Conservation (phyloP, 2,797 vertebrate genomes). For the Gobionotothen gibberifrons region DNA sequence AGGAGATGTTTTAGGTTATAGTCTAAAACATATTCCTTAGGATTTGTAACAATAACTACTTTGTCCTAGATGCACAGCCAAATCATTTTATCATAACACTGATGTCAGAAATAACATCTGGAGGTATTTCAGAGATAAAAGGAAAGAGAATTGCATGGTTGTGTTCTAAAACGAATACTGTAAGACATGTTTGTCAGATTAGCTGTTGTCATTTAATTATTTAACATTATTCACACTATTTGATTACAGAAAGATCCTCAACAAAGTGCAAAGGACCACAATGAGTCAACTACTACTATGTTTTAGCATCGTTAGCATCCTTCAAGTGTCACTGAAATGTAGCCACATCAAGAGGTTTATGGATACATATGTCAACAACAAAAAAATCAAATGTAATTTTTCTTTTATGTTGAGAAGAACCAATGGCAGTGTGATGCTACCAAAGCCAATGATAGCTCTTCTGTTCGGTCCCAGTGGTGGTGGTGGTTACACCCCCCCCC, state of each 20-base stretch:
- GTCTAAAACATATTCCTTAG: background rate
- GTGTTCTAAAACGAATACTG: background rate
- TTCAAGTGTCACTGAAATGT: background rate
- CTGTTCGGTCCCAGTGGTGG: conserved; percentile 12
- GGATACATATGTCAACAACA: conserved; percentile 1
- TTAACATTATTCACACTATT: background rate
- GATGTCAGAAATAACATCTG: background rate
- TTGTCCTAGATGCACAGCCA: background rate
- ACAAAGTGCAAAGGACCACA: background rate
- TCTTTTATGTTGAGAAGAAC: conserved; percentile 28
- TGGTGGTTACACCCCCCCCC: conserved; percentile 3
- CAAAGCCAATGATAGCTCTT: conserved; percentile 17
- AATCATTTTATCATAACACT: background rate
- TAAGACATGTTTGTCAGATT: background rate
- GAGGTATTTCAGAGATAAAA: background rate
- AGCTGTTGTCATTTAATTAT: background rate
- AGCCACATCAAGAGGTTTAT: too few relatives aligned
- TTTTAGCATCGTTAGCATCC: background rate
- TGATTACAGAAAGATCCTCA: background rate
- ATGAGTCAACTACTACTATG: background rate
- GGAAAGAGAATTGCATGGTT: background rate
- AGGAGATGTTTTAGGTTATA: background rate
- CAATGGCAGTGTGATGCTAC: conserved; percentile 5
- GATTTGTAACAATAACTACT: conserved; percentile 1
- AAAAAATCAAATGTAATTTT: background rate